Conservation (phyloP, 2,797 vertebrate species). For the Mastacembelus armatus region DNA sequence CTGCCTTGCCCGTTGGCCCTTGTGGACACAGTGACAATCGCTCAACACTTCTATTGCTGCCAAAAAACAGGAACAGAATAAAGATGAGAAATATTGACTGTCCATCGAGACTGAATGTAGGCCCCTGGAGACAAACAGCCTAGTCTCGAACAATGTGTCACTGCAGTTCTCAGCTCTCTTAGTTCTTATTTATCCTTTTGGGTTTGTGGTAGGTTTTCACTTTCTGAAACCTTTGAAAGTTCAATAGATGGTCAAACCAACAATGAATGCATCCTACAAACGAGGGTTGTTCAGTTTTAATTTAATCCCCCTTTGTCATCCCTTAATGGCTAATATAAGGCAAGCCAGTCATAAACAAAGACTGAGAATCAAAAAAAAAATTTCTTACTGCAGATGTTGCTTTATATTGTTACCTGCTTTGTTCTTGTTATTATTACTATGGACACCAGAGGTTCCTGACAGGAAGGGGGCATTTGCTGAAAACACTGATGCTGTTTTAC, state of each 20-base stretch:
- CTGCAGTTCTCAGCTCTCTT: not conserved
- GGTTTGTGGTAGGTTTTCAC: slow-evolving; percentile 18
- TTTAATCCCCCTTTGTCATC: too few species aligned
- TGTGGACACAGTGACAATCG: slow-evolving; percentile 33
- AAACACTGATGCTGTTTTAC: too few species aligned
- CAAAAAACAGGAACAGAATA: slow-evolving; percentile 23
- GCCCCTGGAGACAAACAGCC: not conserved
- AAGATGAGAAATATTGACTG: slow-evolving; percentile 18
- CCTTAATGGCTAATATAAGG: too few species aligned
- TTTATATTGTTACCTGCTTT: too few species aligned
- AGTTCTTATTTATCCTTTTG: slow-evolving; percentile 24
- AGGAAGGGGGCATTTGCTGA: too few species aligned
- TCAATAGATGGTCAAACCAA: not conserved
- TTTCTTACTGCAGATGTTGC: too few species aligned
- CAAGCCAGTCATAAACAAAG: too few species aligned
- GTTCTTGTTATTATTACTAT: too few species aligned
- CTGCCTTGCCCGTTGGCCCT: slow-evolving; percentile 49
- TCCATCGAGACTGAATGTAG: slow-evolving; percentile 10
- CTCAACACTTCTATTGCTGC: slow-evolving; percentile 31
- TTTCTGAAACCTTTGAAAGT: not conserved
- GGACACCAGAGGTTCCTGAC: too few species aligned
- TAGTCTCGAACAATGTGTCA: not conserved
- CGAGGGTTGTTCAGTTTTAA: too few species aligned
- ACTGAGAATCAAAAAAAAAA: too few species aligned
- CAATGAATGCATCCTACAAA: too few species aligned